phyloP scores from a whole-genome alignment of 2,113 vertebrate genomes.

The Strix uralensis region DNA sequence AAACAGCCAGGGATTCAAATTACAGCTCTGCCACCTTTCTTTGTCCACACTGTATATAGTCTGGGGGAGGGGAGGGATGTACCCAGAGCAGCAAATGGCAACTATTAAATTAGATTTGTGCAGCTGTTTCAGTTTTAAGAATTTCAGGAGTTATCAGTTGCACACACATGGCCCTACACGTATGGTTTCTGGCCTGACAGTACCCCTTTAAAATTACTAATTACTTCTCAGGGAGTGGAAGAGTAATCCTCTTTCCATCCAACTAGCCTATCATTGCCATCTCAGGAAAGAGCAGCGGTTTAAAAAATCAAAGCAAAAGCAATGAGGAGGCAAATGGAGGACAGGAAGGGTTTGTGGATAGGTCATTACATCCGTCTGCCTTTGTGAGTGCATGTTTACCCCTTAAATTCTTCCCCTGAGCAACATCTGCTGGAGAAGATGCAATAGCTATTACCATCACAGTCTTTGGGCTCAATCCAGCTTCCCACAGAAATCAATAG shows the following conservation, averaged over 20 bases:
- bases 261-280: conserved; percentile 11
- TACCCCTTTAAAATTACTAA: conserved; percentile 7
- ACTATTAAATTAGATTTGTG: not conserved
- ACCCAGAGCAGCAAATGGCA: not conserved
- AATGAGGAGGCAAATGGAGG: conserved; percentile 38
- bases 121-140: conserved; percentile 9
- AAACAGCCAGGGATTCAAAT: not conserved
- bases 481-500: conserved; percentile 44
- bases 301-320: conserved; percentile 52
- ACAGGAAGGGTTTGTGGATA: conserved; percentile 11
- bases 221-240: not conserved
- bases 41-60: not conserved
- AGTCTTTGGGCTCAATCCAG: not conserved
- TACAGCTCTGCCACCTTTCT: not conserved
- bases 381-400: conserved; percentile 10
- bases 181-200: not conserved
- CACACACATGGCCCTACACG: not conserved
- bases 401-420: conserved; percentile 33
- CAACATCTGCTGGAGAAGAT: conserved; percentile 29
- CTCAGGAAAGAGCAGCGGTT: not conserved
- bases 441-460: not conserved
- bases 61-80: not conserved
- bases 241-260: conserved; percentile 42
- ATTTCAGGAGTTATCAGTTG: conserved; percentile 23
- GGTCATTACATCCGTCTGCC: conserved; percentile 24